A percentile compares a stretch with the other conserved stretches of the same genome.
Conservation (phyloP, 2,113 vertebrate genomes). For the Zapornia atra region DNA sequence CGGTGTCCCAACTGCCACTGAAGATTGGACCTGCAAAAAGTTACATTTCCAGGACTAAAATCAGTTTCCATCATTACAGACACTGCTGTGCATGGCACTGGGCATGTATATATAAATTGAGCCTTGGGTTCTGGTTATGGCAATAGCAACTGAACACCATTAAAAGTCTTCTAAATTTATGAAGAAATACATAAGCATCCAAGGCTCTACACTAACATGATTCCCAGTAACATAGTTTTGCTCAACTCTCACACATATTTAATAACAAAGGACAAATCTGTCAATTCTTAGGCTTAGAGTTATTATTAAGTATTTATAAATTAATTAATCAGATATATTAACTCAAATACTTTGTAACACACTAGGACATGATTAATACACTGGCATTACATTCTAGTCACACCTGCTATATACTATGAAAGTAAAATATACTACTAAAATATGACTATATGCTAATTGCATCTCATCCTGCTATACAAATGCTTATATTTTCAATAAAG, state of each 20-base stretch:
- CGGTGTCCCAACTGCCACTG: conserved; percentile 96
- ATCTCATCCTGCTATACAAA: background rate
- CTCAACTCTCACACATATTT: background rate
- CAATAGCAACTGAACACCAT: background rate
- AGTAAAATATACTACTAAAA: background rate
- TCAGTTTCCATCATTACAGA: background rate
- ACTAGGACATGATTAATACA: background rate
- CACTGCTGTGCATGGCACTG: background rate
- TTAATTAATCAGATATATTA: background rate
- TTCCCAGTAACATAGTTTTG: background rate
- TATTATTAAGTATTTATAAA: background rate
- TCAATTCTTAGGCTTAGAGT: background rate
- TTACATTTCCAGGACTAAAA: conserved; percentile 22
- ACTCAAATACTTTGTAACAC: background rate
- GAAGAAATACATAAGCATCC: background rate
- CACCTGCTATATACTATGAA: background rate
- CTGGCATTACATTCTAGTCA: background rate
- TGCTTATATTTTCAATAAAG: background rate
- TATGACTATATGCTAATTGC: background rate
- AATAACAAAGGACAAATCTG: background rate
- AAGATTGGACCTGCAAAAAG: conserved; percentile 90
- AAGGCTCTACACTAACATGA: background rate
- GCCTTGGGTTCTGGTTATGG: background rate
- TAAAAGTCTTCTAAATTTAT: background rate
- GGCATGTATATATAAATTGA: background rate